phyloP scores from a whole-genome alignment of 2,113 vertebrate species.

The Bos indicus region DNA sequence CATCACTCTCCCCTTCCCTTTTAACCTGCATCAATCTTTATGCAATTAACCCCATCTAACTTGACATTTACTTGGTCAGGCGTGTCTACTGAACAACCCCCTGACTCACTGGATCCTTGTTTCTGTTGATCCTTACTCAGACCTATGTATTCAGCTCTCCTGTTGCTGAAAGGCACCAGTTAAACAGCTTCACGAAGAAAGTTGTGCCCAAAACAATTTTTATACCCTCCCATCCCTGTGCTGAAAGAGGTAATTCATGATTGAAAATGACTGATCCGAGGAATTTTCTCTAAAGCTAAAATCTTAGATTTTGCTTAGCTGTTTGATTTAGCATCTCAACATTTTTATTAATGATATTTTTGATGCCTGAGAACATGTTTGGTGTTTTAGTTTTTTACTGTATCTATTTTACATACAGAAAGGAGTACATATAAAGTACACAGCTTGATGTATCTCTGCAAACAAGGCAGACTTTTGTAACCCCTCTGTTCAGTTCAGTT shows the following conservation, averaged over 20 bases:
- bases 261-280: neutral
- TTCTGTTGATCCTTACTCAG: neutral
- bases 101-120: neutral
- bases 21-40: neutral
- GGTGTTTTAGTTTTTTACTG: neutral
- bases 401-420: neutral
- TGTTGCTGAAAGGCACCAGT: neutral
- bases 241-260: neutral
- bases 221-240: neutral
- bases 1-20: no score
- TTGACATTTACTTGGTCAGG: neutral
- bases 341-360: neutral
- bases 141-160: neutral
- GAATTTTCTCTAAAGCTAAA: neutral
- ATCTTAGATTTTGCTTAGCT: neutral
- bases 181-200: neutral
- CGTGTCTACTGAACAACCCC: neutral
- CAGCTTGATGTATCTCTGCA: neutral
- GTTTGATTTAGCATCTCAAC: neutral
- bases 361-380: neutral
- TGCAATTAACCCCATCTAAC: neutral
- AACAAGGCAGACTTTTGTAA: neutral
- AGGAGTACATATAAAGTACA: neutral
- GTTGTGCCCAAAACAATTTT: neutral
- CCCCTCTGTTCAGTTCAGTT: neutral